A percentile compares a stretch with the other conserved stretches of the same genome.
These are phyloP conservation scores for Cygnus buccinator DNA, from an alignment of 2,113 vertebrate species.

Conservation along the genomic window DNA sequence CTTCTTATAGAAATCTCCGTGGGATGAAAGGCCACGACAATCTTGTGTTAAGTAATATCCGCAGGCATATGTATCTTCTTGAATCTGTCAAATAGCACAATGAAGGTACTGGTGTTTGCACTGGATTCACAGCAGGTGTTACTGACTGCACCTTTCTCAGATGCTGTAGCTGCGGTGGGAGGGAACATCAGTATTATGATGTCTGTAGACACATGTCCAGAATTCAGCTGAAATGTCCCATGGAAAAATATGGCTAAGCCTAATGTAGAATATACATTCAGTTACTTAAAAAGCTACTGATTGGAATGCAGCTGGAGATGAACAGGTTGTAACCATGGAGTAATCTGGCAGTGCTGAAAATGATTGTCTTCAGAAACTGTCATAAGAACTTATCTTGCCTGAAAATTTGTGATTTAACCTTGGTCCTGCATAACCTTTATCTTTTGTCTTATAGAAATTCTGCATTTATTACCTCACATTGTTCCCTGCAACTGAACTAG, in stretches of 20 bases:
- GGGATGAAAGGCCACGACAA: neutral
- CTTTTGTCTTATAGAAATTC: neutral
- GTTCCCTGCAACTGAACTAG: neutral
- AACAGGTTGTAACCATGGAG: neutral
- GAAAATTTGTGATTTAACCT: neutral
- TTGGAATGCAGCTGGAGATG: neutral
- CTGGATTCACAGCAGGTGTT: neutral
- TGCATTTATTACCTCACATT: neutral
- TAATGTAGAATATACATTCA: neutral
- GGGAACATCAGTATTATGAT: neutral
- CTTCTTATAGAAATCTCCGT: neutral
- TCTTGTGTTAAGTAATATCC: neutral
- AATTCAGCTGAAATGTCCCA: neutral
- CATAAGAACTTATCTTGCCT: neutral
- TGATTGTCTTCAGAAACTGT: neutral
- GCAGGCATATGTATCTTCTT: neutral
- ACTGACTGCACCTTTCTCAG: neutral
- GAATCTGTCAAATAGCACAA: neutral
- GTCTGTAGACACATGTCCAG: neutral
- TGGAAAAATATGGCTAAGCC: neutral
- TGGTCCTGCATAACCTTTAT: neutral
- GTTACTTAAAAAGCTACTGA: neutral
- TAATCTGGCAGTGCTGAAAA: neutral
- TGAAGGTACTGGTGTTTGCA: accelerated
- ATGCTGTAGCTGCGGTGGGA: neutral